These are phyloP conservation scores for Nebria ingens DNA, from an alignment of 1,140 invertebrate species.

Conservation along the genomic window DNA sequence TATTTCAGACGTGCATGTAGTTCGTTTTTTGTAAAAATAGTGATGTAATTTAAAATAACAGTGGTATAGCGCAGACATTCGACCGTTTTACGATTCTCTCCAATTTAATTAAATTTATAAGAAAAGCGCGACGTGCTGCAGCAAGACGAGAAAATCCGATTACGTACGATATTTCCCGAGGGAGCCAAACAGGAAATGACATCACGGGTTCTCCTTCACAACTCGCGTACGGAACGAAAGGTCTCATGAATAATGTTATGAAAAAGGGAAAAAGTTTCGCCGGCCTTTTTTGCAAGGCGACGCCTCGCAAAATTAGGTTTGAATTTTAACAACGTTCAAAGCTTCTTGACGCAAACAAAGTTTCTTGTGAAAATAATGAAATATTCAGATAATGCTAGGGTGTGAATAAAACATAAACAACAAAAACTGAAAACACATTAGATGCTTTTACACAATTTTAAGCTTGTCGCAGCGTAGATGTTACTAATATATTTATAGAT, in stretches of 20 bases:
- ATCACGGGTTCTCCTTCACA: too few relatives aligned
- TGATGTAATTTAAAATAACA: not conserved
- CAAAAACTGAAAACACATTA: too few relatives aligned
- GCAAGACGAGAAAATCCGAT: not conserved
- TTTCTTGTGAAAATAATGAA: too few relatives aligned
- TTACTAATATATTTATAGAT: too few relatives aligned
- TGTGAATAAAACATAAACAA: too few relatives aligned
- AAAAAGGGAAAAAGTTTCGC: not conserved
- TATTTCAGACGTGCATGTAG: too few relatives aligned
- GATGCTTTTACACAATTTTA: too few relatives aligned
- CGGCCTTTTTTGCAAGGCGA: too few relatives aligned
- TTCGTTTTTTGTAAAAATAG: too few relatives aligned
- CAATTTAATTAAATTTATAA: not conserved
- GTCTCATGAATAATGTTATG: not conserved
- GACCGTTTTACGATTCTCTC: not conserved
- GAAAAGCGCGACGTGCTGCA: not conserved
- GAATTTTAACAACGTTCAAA: not conserved
- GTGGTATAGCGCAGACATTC: not conserved
- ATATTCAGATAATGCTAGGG: too few relatives aligned
- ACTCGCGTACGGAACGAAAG: not conserved
- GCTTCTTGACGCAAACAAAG: too few relatives aligned
- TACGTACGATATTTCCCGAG: not conserved
- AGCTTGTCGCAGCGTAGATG: too few relatives aligned
- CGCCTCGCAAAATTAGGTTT: not conserved
- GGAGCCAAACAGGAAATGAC: not conserved